Evolutionary conservation across 2,797 vertebrate genomes (phyloP).

Genomic region (Periophthalmus magnuspinnatus): DNA sequence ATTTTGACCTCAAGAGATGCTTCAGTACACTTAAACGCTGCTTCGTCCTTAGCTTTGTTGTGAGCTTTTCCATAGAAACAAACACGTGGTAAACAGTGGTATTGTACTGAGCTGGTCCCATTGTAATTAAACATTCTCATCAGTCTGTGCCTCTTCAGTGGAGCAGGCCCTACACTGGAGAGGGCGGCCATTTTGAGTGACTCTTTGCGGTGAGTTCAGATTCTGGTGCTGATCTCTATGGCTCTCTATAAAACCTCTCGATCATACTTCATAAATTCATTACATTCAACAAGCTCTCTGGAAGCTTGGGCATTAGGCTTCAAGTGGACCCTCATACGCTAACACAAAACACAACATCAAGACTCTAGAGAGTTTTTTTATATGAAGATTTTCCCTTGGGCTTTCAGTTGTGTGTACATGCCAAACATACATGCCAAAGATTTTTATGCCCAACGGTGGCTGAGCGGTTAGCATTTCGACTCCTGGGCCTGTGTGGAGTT

Average conservation of each 20-base stretch:
- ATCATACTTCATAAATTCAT: constrained; percentile 3
- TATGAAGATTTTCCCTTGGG: too few species aligned
- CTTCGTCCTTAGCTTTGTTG: neutral
- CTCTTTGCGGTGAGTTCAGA: neutral
- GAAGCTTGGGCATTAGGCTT: neutral
- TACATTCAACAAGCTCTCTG: constrained; percentile 10
- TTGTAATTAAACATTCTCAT: constrained; percentile 12
- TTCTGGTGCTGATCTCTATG: neutral
- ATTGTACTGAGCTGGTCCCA: neutral
- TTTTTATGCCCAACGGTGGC: too few species aligned
- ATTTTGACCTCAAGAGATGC: too few species aligned
- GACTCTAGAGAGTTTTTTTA: neutral
- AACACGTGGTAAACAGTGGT: constrained; percentile 4
- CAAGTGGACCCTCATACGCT: neutral
- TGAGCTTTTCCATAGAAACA: constrained; percentile 8
- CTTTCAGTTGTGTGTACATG: too few species aligned
- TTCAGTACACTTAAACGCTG: too few species aligned
- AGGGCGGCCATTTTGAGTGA: constrained; percentile 12
- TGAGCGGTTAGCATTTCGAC: too few species aligned
- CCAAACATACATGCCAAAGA: too few species aligned
- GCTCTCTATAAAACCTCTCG: neutral
- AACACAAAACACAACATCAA: neutral
- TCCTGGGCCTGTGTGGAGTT: too few species aligned
- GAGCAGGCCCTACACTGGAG: constrained; percentile 13
- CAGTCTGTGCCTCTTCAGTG: neutral